Conservation (phyloP, 2,113 vertebrate genomes). For the Zosterops lateralis region DNA sequence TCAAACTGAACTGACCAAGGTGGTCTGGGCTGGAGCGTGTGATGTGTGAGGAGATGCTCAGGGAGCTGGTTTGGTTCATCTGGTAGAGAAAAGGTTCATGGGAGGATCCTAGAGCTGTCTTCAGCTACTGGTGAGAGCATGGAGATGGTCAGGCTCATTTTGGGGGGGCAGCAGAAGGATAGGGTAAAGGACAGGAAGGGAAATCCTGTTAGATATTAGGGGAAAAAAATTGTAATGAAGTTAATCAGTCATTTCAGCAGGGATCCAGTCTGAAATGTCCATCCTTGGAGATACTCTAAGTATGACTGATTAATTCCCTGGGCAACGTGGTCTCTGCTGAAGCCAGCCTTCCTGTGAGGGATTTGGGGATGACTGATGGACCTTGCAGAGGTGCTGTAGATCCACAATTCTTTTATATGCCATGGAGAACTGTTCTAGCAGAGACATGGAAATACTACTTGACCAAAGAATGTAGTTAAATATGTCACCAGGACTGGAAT, state of each 20-base stretch:
- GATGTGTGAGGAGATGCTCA: neutral
- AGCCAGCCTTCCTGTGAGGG: neutral
- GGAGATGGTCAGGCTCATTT: neutral
- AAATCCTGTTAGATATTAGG: neutral
- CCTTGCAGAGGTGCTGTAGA: neutral
- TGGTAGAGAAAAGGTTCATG: neutral
- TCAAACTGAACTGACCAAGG: neutral
- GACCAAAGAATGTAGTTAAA: neutral
- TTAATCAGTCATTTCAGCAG: neutral
- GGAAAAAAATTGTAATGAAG: accelerated
- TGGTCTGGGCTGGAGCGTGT: neutral
- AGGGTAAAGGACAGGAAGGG: neutral
- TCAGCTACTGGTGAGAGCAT: neutral
- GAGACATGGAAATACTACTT: neutral
- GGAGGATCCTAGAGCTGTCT: neutral
- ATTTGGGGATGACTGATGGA: neutral
- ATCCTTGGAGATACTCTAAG: neutral
- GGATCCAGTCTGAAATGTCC: neutral
- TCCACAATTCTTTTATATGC: neutral
- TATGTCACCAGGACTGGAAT: neutral
- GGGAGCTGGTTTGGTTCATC: neutral
- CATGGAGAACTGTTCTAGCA: neutral
- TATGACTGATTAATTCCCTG: neutral
- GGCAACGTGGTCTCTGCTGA: neutral
- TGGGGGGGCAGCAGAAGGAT: accelerated